phyloP scores from a whole-genome alignment of 2,113 vertebrate genomes.

The Alosa alosa region DNA sequence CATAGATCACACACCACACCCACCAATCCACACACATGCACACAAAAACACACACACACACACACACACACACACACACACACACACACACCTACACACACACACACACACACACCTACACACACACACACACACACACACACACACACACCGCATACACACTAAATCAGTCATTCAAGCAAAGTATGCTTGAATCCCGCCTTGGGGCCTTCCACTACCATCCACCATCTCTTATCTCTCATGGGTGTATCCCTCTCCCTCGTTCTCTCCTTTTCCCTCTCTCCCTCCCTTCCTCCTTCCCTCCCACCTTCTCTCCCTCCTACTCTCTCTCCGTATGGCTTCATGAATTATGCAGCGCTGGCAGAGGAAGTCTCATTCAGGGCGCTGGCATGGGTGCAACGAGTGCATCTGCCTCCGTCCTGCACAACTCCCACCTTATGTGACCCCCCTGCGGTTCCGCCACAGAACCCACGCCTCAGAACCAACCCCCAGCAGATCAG shows the following conservation, averaged over 20 bases:
- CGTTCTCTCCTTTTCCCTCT: background rate
- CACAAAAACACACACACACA: background rate
- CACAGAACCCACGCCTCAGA: background rate
- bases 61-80: constrained; percentile 1
- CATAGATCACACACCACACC: background rate
- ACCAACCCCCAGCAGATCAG: background rate
- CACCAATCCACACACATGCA: background rate
- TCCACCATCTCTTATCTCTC: background rate
- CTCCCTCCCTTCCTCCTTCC: background rate
- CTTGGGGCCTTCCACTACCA: background rate
- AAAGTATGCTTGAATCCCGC: background rate
- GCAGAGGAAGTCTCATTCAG: constrained; percentile 25
- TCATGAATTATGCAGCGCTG: constrained; percentile 31
- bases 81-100: constrained; percentile 19
- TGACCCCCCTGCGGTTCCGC: background rate
- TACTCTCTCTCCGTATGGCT: constrained; percentile 5
- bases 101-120: constrained; percentile 13
- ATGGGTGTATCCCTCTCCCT: constrained; percentile 1
- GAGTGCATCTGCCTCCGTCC: constrained; percentile 12
- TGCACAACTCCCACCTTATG: background rate
- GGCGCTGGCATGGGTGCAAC: background rate
- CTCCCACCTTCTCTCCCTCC: background rate
- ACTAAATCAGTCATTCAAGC: background rate
- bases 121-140: constrained; percentile 11
- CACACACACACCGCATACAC: constrained; percentile 21